A percentile compares a stretch with the other conserved stretches of the same genome.
Evolutionary conservation across 2,113 vertebrate genomes (phyloP).

Genomic region (Phyllopteryx taeniolatus): DNA sequence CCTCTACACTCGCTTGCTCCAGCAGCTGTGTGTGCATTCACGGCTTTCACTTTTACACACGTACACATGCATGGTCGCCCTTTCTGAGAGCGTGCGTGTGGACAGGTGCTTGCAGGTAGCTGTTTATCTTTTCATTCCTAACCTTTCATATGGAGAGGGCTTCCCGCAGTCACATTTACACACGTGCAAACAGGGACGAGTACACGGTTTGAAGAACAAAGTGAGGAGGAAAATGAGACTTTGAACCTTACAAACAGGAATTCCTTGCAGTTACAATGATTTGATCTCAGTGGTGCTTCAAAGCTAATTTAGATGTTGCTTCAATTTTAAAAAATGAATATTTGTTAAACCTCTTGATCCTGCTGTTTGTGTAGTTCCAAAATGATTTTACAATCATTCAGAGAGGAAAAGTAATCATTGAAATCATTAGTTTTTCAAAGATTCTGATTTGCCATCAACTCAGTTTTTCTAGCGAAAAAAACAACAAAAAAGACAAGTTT

Average conservation of each 20-base stretch:
- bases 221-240: constrained; percentile 61
- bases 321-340: constrained; percentile 53
- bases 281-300: constrained; percentile 62
- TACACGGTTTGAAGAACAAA: constrained; percentile 63
- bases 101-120: constrained; percentile 79
- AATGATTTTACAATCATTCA: constrained; percentile 48
- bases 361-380: constrained; percentile 44
- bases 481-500: not conserved
- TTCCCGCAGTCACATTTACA: constrained; percentile 28
- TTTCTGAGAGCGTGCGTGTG: constrained; percentile 49
- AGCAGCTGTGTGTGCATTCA: constrained; percentile 48
- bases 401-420: constrained; percentile 34
- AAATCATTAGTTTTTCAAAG: constrained; percentile 64
- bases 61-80: constrained; percentile 15
- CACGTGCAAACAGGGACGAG: constrained; percentile 13
- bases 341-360: constrained; percentile 61
- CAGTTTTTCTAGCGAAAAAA: not conserved
- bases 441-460: constrained; percentile 30
- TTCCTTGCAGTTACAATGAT: constrained; percentile 55
- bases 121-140: constrained; percentile 71
- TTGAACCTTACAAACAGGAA: constrained; percentile 57
- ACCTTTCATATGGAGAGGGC: constrained; percentile 68
- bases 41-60: constrained; percentile 5
- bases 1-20: constrained; percentile 35
- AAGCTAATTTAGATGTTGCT: constrained; percentile 63